These are phyloP conservation scores for Hippocampus mohnikei DNA, from an alignment of 2,113 vertebrate species.

Conservation along the genomic window DNA sequence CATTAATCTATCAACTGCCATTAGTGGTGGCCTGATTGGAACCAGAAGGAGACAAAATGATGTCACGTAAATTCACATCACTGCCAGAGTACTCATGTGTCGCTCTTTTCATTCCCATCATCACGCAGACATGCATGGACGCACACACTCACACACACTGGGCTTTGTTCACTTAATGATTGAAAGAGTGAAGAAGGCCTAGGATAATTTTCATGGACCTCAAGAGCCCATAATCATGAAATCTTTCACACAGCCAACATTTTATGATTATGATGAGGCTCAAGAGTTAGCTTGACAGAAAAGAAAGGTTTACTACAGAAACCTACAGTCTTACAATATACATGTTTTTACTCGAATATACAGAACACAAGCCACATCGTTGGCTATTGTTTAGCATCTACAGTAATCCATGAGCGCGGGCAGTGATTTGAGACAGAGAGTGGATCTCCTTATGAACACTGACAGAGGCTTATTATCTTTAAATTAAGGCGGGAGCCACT, in stretches of 20 bases:
- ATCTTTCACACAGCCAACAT: conserved; percentile 13
- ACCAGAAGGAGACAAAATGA: conserved; percentile 72
- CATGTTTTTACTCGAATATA: conserved; percentile 15
- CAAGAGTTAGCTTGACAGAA: background rate
- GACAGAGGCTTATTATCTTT: conserved; percentile 72
- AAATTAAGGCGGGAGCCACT: conserved; percentile 73
- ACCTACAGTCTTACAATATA: background rate
- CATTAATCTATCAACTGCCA: conserved; percentile 75
- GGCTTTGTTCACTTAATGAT: conserved; percentile 29
- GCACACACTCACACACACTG: conserved; percentile 19
- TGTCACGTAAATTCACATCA: conserved; percentile 60
- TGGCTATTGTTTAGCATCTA: conserved; percentile 61
- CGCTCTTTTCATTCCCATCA: conserved; percentile 52
- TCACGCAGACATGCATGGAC: conserved; percentile 2
- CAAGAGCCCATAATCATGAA: conserved; percentile 24
- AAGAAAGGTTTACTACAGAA: background rate
- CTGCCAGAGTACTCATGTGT: conserved; percentile 53
- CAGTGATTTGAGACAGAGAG: conserved; percentile 57
- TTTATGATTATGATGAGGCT: conserved; percentile 11
- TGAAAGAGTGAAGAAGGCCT: conserved; percentile 32
- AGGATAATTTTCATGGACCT: conserved; percentile 6
- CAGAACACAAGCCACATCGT: conserved; percentile 22
- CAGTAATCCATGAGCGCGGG: conserved; percentile 66
- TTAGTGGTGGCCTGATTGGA: conserved; percentile 70
- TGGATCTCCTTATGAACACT: conserved; percentile 74